Percentiles rank a stretch among this genome's conserved stretches.
These are phyloP conservation scores for Lasiurus cinereus DNA, from an alignment of 2,113 vertebrate species.

Conservation along the genomic window DNA sequence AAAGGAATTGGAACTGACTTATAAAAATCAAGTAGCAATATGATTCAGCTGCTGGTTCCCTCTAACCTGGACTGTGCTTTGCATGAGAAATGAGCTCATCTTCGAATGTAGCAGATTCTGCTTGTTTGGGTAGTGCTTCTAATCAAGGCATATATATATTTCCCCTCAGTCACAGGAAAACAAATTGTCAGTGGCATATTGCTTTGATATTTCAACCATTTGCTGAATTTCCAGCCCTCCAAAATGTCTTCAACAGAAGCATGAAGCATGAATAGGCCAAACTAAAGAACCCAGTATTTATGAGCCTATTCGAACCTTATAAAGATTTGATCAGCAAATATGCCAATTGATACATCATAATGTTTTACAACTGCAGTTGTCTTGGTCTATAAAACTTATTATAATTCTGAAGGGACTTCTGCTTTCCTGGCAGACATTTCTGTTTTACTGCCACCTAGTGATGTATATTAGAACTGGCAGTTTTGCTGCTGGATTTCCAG, in stretches of 20 bases:
- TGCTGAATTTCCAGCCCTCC: constrained; percentile 67
- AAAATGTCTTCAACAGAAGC: constrained; percentile 74
- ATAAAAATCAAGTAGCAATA: constrained; percentile 65
- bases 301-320: constrained; percentile 73
- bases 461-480: constrained; percentile 31
- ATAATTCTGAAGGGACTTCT: constrained; percentile 76
- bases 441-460: constrained; percentile 80
- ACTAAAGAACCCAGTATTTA: constrained; percentile 76
- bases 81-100: constrained; percentile 68
- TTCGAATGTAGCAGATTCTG: constrained; percentile 58
- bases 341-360: constrained; percentile 82
- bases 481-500: background rate
- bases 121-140: constrained; percentile 74
- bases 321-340: constrained; percentile 83
- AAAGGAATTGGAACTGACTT: constrained; percentile 68
- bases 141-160: constrained; percentile 70
- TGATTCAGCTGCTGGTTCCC: constrained; percentile 56
- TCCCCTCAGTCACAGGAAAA: constrained; percentile 75
- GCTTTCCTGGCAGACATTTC: constrained; percentile 72
- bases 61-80: constrained; percentile 66
- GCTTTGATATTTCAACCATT: constrained; percentile 77
- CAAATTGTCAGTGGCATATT: constrained; percentile 79
- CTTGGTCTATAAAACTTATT: constrained; percentile 81
- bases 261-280: constrained; percentile 69
- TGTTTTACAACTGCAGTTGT: constrained; percentile 83